Evolutionary conservation across 2,888 invertebrate genomes (phyloP).

Genomic region (Zele albiditarsus): DNA sequence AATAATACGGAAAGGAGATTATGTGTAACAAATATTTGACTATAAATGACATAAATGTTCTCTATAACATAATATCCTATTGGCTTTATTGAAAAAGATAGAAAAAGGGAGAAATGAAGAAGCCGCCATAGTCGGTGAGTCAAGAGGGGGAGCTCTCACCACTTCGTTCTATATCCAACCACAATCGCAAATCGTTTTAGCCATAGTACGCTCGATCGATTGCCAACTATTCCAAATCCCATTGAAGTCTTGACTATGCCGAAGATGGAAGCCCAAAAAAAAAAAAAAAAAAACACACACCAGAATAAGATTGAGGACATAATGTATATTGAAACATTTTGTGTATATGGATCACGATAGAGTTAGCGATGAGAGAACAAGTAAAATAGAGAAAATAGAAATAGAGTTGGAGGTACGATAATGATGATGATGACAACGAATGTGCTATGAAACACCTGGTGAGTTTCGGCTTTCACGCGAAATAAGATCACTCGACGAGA

Average conservation of each 20-base stretch:
- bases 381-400: slow-evolving; percentile 26
- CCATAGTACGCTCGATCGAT: slow-evolving; percentile 47
- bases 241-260: slow-evolving; percentile 31
- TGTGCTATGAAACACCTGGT: slow-evolving; percentile 62
- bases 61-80: slow-evolving; percentile 11
- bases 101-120: background rate
- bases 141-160: slow-evolving; percentile 33
- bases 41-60: slow-evolving; percentile 9
- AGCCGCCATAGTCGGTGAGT: slow-evolving; percentile 34
- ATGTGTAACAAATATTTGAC: background rate
- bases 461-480: slow-evolving; percentile 68
- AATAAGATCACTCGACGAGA: slow-evolving; percentile 69
- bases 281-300: background rate
- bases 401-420: slow-evolving; percentile 12
- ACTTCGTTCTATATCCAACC: slow-evolving; percentile 52
- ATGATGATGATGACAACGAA: slow-evolving; percentile 39
- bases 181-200: slow-evolving; percentile 59
- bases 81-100: background rate
- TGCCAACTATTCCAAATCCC: slow-evolving; percentile 35
- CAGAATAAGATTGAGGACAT: background rate
- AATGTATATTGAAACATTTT: background rate
- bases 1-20: background rate
- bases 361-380: background rate
- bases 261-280: background rate
- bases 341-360: background rate